These are phyloP conservation scores for Cerastis rubricosa DNA, from an alignment of 2,888 invertebrate species.

Conservation along the genomic window DNA sequence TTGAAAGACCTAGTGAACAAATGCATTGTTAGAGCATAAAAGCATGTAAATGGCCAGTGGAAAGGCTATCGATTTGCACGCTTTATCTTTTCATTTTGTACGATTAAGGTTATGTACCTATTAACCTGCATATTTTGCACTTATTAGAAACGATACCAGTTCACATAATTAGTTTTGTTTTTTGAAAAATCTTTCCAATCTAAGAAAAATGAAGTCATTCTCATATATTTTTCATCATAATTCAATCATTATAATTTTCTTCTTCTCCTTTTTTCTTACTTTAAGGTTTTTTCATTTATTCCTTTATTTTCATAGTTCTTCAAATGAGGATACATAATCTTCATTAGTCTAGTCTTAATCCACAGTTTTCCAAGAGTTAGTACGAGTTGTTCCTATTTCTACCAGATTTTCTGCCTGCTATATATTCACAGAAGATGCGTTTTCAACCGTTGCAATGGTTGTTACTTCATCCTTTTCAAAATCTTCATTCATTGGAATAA, in stretches of 20 bases:
- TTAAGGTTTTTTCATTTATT: too few relatives aligned
- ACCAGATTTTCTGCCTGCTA: neutral
- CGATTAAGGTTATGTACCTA: neutral
- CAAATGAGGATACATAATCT: neutral
- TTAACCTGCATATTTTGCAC: neutral
- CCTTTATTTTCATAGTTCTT: neutral
- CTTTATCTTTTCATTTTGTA: conserved; percentile 1
- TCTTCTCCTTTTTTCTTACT: neutral
- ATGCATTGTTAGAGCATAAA: conserved; percentile 17
- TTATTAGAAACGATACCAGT: conserved; percentile 8
- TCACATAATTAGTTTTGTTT: neutral
- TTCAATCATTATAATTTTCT: neutral
- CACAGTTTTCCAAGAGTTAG: too few relatives aligned
- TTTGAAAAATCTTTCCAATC: neutral
- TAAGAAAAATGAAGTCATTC: neutral
- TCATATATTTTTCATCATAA: neutral
- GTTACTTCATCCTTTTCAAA: conserved; percentile 6
- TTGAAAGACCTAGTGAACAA: neutral
- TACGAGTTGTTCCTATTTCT: neutral
- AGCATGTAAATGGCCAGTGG: conserved; percentile 28
- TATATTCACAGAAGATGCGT: neutral
- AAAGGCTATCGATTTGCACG: conserved; percentile 33
- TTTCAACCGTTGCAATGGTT: neutral
- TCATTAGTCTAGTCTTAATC: neutral
- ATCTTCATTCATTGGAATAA: conserved; percentile 10